These are phyloP conservation scores for Zygogramma bicolorata DNA, from an alignment of 2,888 invertebrate genomes.

Conservation along the genomic window DNA sequence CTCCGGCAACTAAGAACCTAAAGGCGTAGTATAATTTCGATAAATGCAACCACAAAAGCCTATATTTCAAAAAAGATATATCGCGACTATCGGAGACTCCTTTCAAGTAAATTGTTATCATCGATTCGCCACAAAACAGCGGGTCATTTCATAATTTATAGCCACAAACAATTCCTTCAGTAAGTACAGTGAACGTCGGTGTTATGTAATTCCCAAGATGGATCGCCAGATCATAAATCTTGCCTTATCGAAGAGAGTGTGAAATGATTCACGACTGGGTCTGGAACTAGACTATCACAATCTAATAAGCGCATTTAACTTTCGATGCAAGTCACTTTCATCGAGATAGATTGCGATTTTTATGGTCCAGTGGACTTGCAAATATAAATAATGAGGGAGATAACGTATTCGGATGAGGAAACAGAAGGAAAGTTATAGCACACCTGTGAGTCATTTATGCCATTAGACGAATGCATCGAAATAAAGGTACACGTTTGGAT, in stretches of 20 bases:
- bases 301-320: slow-evolving; percentile 1
- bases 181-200: not conserved
- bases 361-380: not conserved
- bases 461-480: not conserved
- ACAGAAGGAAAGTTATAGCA: not conserved
- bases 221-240: not conserved
- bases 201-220: not conserved
- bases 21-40: not conserved
- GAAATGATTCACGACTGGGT: not conserved
- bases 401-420: not conserved
- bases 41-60: too few species aligned
- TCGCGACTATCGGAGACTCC: not conserved
- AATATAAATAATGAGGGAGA: not conserved
- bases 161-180: not conserved
- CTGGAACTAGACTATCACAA: not conserved
- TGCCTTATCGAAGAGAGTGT: not conserved
- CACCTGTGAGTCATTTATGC: not conserved
- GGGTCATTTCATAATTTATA: not conserved
- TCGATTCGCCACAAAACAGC: not conserved
- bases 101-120: not conserved
- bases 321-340: slow-evolving; percentile 4
- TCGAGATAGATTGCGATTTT: not conserved
- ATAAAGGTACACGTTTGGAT: not conserved
- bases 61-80: not conserved
- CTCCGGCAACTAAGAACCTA: not conserved